phyloP scores from a whole-genome alignment of 1,140 invertebrate species.

The Choristoneura fumiferana region DNA sequence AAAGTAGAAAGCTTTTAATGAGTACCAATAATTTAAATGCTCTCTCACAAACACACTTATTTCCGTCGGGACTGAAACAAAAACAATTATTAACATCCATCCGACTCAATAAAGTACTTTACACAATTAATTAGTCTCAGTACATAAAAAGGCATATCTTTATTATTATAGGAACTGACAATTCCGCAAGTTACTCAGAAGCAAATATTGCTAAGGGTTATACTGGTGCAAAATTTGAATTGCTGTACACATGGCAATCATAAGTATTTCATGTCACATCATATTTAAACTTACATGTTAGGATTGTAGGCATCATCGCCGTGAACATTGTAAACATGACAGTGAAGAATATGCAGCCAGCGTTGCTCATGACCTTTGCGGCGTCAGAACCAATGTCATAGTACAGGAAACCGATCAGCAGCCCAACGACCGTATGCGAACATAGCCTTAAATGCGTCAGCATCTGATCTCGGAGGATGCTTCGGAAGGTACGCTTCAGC shows the following conservation, averaged over 20 bases:
- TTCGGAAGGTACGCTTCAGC: conserved; percentile 91
- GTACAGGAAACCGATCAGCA: conserved; percentile 94
- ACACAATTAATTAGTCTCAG: too few species aligned
- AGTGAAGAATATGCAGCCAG: conserved; percentile 96
- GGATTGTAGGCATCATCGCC: conserved; percentile 97
- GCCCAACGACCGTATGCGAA: conserved; percentile 92
- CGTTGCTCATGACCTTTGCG: conserved; percentile 94
- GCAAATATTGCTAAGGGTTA: too few species aligned
- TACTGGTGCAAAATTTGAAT: too few species aligned
- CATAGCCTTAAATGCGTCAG: conserved; percentile 93
- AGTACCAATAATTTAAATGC: conserved; percentile 99
- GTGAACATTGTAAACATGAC: conserved; percentile 98
- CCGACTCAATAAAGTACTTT: too few species aligned
- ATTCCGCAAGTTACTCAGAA: too few species aligned
- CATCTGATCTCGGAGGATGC: conserved; percentile 93
- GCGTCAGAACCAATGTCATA: conserved; percentile 96
- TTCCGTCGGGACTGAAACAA: conserved; percentile 93
- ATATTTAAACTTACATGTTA: conserved; percentile 94
- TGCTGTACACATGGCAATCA: too few species aligned
- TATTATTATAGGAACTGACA: too few species aligned
- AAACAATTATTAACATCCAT: conserved; percentile 3
- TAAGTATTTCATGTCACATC: too few species aligned
- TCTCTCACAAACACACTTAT: conserved; percentile 96
- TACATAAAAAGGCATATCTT: too few species aligned
- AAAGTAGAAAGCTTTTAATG: conserved; percentile 96